Percentiles rank a stretch among this genome's conserved stretches.
These are phyloP conservation scores for Aleiodes testaceus DNA, from an alignment of 2,888 invertebrate species.

Conservation along the genomic window DNA sequence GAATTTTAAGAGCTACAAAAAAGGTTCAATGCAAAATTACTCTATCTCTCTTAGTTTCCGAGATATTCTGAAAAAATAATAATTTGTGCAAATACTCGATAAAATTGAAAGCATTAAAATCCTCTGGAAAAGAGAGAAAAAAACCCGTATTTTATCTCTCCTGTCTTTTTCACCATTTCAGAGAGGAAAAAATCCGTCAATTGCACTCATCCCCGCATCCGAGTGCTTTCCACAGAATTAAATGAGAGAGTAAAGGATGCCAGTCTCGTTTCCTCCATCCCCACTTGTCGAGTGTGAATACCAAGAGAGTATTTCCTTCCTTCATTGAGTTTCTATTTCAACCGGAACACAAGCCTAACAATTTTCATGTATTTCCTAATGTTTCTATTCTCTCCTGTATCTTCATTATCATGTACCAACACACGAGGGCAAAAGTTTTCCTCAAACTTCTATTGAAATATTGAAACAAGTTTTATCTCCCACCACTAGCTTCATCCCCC, in stretches of 20 bases:
- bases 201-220: conserved; percentile 7
- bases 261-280: conserved; percentile 23
- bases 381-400: background rate
- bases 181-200: background rate
- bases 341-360: conserved; percentile 16
- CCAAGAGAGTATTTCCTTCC: conserved; percentile 27
- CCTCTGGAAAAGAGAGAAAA: background rate
- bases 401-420: background rate
- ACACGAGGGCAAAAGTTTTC: background rate
- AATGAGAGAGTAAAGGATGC: conserved; percentile 11
- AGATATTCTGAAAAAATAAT: too few relatives aligned
- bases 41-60: too few relatives aligned
- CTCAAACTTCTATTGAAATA: conserved; percentile 25
- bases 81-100: background rate
- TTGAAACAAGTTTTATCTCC: conserved; percentile 22
- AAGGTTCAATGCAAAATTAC: too few relatives aligned
- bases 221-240: conserved; percentile 7
- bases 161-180: too few relatives aligned
- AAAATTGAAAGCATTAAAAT: conserved; percentile 9
- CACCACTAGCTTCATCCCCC: background rate
- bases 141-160: background rate
- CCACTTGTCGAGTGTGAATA: conserved; percentile 23
- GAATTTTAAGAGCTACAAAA: too few relatives aligned
- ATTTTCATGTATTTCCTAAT: conserved; percentile 30
- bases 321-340: conserved; percentile 32